phyloP scores from a whole-genome alignment of 1,140 invertebrate genomes.

The Psix sp. region DNA sequence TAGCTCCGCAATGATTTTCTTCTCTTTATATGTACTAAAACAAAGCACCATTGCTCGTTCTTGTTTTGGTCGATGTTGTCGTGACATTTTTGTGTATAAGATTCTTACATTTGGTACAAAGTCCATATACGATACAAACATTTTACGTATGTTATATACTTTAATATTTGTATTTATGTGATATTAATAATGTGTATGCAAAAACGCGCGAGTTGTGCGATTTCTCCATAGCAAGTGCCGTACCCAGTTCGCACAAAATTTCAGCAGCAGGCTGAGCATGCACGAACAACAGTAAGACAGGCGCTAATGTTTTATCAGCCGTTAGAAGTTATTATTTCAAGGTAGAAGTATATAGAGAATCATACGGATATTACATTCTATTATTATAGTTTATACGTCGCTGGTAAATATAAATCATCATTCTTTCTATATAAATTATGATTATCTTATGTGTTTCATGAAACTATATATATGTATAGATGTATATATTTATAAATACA shows the following conservation, averaged over 20 bases:
- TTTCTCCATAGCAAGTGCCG: slow-evolving; percentile 26
- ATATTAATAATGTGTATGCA: slow-evolving; percentile 45
- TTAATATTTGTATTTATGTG: slow-evolving; percentile 6
- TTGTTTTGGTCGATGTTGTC: no score
- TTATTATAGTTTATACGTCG: no score
- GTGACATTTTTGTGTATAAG: no score
- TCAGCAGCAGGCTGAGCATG: background rate
- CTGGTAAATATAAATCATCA: no score
- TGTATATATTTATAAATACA: no score
- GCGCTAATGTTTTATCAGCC: slow-evolving; percentile 40
- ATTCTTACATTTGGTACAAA: slow-evolving; percentile 13
- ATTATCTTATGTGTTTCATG: slow-evolving; percentile 52
- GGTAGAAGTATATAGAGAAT: no score
- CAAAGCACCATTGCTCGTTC: no score
- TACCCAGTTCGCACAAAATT: slow-evolving; percentile 3
- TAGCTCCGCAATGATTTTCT: no score
- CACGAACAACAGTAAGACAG: slow-evolving; percentile 20
- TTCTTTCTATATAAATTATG: slow-evolving; percentile 51
- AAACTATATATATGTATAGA: no score
- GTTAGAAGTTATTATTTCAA: slow-evolving; percentile 43
- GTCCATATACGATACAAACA: slow-evolving; percentile 1
- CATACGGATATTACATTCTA: no score
- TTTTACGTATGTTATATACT: slow-evolving; percentile 9
- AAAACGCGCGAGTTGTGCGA: slow-evolving; percentile 58
- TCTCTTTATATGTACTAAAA: no score